A percentile compares a stretch with the other conserved stretches of the same genome.
These are phyloP conservation scores for Oncorhynchus gorbuscha DNA, from an alignment of 2,113 vertebrate genomes.

Conservation along the genomic window DNA sequence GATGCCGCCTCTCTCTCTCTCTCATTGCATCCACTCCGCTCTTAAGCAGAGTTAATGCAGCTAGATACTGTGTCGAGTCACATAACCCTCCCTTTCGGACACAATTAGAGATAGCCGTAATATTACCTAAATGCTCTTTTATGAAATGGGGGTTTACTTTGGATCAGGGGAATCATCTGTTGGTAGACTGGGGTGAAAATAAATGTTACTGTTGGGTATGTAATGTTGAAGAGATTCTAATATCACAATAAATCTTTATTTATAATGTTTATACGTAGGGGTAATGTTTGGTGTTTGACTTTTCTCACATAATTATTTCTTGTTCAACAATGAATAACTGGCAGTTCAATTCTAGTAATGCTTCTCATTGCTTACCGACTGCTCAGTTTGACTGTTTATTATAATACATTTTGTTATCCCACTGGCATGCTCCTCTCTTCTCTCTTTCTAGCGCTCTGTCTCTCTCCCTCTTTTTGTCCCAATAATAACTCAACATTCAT, in stretches of 20 bases:
- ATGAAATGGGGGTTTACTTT: conserved; percentile 29
- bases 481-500: conserved; percentile 33
- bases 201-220: not conserved
- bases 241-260: conserved; percentile 3
- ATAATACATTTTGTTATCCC: conserved; percentile 21
- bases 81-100: conserved; percentile 59
- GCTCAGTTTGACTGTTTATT: conserved; percentile 3
- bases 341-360: conserved; percentile 26
- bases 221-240: not conserved
- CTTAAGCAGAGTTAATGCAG: conserved; percentile 59
- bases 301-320: conserved; percentile 23
- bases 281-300: conserved; percentile 16
- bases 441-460: not conserved
- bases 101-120: conserved; percentile 31
- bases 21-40: conserved; percentile 38
- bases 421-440: conserved; percentile 19
- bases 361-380: conserved; percentile 15
- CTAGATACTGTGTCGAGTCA: conserved; percentile 68
- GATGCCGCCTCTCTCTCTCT: conserved; percentile 41
- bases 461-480: not conserved
- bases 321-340: conserved; percentile 34
- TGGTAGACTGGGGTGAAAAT: conserved; percentile 14
- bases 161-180: not conserved
- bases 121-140: conserved; percentile 52
- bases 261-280: conserved; percentile 8